Evolutionary conservation across 2,113 vertebrate genomes (phyloP).

Genomic region (Cisticola juncidis): DNA sequence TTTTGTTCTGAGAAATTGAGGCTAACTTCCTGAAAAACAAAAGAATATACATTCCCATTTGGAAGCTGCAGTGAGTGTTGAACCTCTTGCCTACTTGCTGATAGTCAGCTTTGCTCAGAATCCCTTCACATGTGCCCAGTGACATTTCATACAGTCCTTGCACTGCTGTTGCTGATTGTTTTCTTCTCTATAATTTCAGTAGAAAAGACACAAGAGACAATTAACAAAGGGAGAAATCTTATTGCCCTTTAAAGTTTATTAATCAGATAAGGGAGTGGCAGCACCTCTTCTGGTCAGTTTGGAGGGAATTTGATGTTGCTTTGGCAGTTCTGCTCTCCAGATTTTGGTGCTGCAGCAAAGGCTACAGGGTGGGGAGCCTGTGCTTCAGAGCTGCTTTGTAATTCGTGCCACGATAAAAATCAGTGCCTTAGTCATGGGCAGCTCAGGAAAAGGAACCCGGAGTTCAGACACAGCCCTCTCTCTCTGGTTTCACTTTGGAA

Average conservation of each 20-base stretch:
- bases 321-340: not conserved
- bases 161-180: not conserved
- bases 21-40: not conserved
- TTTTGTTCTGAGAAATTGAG: not conserved
- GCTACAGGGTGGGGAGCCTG: not conserved
- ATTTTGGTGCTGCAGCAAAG: not conserved
- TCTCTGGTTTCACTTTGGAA: not conserved
- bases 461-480: not conserved
- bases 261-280: not conserved
- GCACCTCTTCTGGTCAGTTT: not conserved
- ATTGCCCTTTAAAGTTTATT: not conserved
- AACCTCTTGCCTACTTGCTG: not conserved
- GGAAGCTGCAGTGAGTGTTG: not conserved
- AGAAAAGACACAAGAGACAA: not conserved
- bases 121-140: not conserved
- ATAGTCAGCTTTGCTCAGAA: not conserved
- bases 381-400: not conserved
- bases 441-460: not conserved
- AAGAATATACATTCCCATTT: fast-evolving
- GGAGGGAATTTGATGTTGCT: not conserved
- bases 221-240: not conserved
- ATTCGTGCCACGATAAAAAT: not conserved
- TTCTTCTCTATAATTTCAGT: not conserved
- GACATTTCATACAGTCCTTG: not conserved
- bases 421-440: not conserved